phyloP scores from a whole-genome alignment of 2,113 vertebrate species.

The Malaclemys terrapin region DNA sequence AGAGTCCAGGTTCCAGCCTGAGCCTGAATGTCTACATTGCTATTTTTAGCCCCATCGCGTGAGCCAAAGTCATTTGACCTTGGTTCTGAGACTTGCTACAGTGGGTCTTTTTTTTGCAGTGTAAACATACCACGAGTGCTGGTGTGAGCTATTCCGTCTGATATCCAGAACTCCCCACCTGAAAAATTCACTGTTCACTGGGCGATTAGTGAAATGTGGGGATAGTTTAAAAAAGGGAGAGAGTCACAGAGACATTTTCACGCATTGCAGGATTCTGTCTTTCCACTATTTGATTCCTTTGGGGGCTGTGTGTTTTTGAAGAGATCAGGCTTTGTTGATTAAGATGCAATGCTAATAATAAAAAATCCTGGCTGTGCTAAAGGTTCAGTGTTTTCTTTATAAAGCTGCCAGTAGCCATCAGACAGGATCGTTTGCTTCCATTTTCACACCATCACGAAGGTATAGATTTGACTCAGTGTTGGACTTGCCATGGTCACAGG shows the following conservation, averaged over 20 bases:
- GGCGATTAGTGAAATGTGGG: not conserved
- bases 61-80: not conserved
- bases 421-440: not conserved
- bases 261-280: not conserved
- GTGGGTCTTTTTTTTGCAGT: not conserved
- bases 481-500: not conserved
- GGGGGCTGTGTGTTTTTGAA: not conserved
- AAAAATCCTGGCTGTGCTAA: not conserved
- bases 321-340: not conserved
- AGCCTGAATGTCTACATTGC: not conserved
- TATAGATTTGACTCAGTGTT: accelerated
- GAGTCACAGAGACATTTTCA: not conserved
- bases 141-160: not conserved
- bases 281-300: not conserved
- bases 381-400: not conserved
- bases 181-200: not conserved
- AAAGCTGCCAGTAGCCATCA: not conserved
- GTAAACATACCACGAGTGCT: not conserved
- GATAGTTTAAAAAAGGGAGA: not conserved
- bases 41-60: not conserved
- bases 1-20: not conserved
- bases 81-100: not conserved
- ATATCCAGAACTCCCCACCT: not conserved
- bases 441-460: not conserved
- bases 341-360: not conserved